Evolutionary conservation across 2,888 invertebrate genomes (phyloP).

Genomic region (Pedicia rivosa): DNA sequence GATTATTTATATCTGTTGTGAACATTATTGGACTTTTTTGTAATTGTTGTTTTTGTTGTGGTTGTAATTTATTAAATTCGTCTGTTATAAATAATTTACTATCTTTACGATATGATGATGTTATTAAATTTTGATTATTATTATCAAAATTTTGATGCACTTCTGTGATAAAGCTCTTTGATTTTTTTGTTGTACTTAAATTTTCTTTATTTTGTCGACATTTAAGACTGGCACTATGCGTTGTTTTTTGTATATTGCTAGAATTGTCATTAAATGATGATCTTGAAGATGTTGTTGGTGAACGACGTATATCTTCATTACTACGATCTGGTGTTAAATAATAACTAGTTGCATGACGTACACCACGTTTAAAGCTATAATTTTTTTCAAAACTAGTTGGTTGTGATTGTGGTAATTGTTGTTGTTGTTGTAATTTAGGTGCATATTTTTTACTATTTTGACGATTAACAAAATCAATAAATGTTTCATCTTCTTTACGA

Average conservation of each 20-base stretch:
- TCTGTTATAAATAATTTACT: neutral
- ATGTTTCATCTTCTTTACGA: constrained; percentile 1
- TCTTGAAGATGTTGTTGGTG: constrained; percentile 14
- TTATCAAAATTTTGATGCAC: no score
- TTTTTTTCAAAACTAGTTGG: no score
- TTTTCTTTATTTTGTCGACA: constrained; percentile 28
- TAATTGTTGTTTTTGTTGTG: neutral
- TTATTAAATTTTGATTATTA: no score
- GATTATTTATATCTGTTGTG: neutral
- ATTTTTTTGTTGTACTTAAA: constrained; percentile 28
- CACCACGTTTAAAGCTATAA: constrained; percentile 28
- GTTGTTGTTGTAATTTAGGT: constrained; percentile 16
- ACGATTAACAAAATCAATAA: neutral
- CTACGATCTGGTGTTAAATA: constrained; percentile 26
- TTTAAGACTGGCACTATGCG: constrained; percentile 30
- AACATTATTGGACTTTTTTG: neutral
- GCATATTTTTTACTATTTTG: constrained; percentile 2
- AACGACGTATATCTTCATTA: constrained; percentile 1
- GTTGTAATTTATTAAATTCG: neutral
- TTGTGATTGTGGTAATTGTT: constrained; percentile 23
- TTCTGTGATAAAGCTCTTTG: constrained; percentile 31
- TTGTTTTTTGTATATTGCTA: constrained; percentile 25
- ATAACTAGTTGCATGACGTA: constrained; percentile 27
- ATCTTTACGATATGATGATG: no score
- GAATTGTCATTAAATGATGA: constrained; percentile 22